Base-by-base conservation (phyloP, 1,140 invertebrate genomes). In the Conus ventricosus region DNA sequence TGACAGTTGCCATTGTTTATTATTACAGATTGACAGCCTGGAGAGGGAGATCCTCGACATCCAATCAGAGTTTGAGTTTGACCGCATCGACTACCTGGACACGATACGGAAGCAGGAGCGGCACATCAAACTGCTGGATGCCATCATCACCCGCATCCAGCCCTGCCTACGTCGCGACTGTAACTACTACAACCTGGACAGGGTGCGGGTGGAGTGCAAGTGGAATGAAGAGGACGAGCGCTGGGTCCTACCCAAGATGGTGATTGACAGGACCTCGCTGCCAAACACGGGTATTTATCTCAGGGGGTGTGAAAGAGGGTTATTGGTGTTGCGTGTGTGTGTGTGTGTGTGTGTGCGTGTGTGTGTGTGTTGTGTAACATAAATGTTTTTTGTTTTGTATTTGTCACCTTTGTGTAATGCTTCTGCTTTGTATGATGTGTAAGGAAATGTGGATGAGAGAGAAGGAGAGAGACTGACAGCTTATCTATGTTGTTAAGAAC, bases 61-160 rank as follows among this genome's bases (percentile, higher is more conserved):
- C 3, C 97, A 98, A 91, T 96, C 97, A 75, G 97, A 98, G 95
- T 98, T 98, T 95, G 97, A 98, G 95, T 96, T 96, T 86, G 97
- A 98, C 93, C 94, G 97, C 17, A 96, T 97, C 5, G 97, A 98
- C 93, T 98, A 98, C 93, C 95, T 98, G 78, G 98, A 98, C 93
- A 97, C 97, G 5, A 98, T 98, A 76, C 95, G 97, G 27, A 96
- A 96, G 93, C 97, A 98, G 92, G 97, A 98, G 81, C 96, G 96
- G 91, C 96, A 97, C 91, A 92, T 97, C 7, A 97, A 97, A 94
- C 95, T 98, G 17, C 94, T 97, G 55, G 96, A 96, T 80, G 90
- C 93, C 11, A 67, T 98, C 39, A 90, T 97, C 5, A 97, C 97
- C 6, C 97, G 97, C 94, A 96, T 97, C 15, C 96, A 97, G 57